phyloP scores from a whole-genome alignment of 2,888 invertebrate genomes.

The Ganaspis brasiliensis region DNA sequence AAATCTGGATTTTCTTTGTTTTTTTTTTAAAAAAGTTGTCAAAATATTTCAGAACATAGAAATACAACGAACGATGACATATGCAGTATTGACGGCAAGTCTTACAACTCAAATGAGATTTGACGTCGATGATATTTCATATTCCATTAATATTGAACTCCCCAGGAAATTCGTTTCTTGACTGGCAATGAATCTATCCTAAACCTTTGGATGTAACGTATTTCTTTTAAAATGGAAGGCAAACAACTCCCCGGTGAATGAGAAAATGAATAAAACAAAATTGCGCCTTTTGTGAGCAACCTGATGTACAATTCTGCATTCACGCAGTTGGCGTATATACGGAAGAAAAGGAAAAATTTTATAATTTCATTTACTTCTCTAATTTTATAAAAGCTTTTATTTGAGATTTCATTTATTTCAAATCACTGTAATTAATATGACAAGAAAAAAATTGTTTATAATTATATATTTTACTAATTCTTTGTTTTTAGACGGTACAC shows the following conservation, averaged over 20 bases:
- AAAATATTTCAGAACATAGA: neutral
- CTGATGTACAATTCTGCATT: constrained; percentile 9
- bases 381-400: neutral
- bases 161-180: constrained; percentile 54
- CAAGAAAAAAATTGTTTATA: too few relatives aligned
- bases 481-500: too few relatives aligned
- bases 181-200: constrained; percentile 53
- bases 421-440: too few relatives aligned
- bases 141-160: constrained; percentile 59
- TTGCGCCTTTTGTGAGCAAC: constrained; percentile 39
- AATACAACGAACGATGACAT: neutral
- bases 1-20: neutral
- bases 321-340: neutral
- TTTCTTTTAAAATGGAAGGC: constrained; percentile 54
- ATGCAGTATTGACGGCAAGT: neutral
- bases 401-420: too few relatives aligned
- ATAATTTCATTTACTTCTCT: neutral
- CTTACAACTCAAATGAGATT: neutral
- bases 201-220: constrained; percentile 25
- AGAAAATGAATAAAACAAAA: constrained; percentile 27
- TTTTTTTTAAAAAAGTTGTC: neutral
- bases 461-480: too few relatives aligned
- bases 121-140: neutral
- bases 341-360: neutral
- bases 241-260: constrained; percentile 6